Evolutionary conservation across 2,888 invertebrate genomes (phyloP).

Genomic region (Apantesis nais): DNA sequence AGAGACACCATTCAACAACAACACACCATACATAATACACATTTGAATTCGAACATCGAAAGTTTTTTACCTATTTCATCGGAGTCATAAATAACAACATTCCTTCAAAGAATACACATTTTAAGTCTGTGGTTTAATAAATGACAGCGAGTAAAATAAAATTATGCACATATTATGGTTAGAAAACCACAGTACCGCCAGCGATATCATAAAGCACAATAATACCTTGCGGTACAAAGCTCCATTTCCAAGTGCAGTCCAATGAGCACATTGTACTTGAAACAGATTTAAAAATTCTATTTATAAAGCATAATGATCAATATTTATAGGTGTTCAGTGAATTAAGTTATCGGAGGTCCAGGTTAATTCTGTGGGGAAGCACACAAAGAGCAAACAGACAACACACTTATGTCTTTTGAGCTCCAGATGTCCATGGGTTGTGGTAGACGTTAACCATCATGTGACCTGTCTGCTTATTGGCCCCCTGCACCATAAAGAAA

Average conservation of each 20-base stretch:
- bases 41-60: background rate
- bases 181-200: conserved; percentile 1
- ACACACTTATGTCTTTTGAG: background rate
- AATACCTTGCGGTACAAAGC: background rate
- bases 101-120: conserved; percentile 3
- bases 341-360: background rate
- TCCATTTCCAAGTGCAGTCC: background rate
- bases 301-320: background rate
- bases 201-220: background rate
- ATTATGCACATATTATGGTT: background rate
- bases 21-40: background rate
- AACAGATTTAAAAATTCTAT: background rate
- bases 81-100: background rate
- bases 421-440: background rate
- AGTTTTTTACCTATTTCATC: background rate
- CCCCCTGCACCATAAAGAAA: no score
- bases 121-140: background rate
- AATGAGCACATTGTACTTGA: background rate
- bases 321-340: background rate
- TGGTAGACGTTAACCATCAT: background rate
- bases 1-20: background rate
- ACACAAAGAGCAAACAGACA: background rate
- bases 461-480: background rate
- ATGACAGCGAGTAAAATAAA: conserved; percentile 3
- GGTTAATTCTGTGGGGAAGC: background rate